phyloP scores from a whole-genome alignment of 2,888 invertebrate species.

The Craniophora ligustri region DNA sequence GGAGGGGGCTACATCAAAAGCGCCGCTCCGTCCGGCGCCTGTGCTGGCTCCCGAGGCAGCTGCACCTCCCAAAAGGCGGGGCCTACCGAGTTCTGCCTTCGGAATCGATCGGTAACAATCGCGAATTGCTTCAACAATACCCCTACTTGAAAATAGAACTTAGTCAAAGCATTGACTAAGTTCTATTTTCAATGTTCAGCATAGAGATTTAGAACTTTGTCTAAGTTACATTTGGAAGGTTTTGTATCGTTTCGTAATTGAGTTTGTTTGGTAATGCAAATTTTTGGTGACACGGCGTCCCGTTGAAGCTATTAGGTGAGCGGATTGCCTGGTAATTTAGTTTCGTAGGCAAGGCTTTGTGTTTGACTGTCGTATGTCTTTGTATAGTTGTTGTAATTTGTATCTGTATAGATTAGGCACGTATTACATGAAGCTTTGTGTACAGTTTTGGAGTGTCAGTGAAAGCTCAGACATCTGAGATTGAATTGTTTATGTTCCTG shows the following conservation, averaged over 20 bases:
- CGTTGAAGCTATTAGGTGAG: constrained; percentile 81
- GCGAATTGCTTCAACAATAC: constrained; percentile 73
- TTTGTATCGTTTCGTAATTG: constrained; percentile 66
- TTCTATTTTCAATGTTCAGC: constrained; percentile 54
- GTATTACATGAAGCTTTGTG: constrained; percentile 63
- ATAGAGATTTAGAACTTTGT: constrained; percentile 66
- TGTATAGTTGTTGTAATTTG: constrained; percentile 77
- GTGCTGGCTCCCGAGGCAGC: constrained; percentile 85
- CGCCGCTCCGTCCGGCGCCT: constrained; percentile 81
- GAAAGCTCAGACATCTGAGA: constrained; percentile 63
- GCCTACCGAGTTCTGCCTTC: constrained; percentile 84
- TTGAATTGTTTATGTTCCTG: constrained; percentile 39
- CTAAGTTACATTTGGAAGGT: constrained; percentile 42
- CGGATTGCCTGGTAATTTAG: constrained; percentile 85
- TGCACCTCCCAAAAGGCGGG: constrained; percentile 85
- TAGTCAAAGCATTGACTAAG: constrained; percentile 65
- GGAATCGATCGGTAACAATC: constrained; percentile 80
- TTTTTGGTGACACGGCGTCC: constrained; percentile 84
- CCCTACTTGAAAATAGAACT: too few species aligned
- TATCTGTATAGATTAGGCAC: constrained; percentile 68
- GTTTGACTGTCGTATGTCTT: constrained; percentile 68
- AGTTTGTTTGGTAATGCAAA: constrained; percentile 74
- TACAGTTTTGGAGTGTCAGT: constrained; percentile 63
- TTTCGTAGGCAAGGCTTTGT: constrained; percentile 86
- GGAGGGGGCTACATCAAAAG: constrained; percentile 81